phyloP scores from a whole-genome alignment of 2,888 invertebrate genomes.

The Gonocerus acuteangulatus region DNA sequence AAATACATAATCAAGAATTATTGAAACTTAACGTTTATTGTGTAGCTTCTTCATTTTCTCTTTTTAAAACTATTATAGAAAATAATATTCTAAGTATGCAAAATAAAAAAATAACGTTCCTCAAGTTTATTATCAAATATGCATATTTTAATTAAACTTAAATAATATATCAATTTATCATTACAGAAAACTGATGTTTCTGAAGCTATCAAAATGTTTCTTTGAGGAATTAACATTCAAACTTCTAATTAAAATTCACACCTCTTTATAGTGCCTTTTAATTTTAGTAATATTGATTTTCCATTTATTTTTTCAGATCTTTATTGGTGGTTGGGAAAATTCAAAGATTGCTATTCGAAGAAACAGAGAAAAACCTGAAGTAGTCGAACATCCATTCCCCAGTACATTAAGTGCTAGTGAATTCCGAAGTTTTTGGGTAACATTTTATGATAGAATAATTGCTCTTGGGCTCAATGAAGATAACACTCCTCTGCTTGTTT shows the following conservation, averaged over 20 bases:
- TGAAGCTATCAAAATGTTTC: not conserved
- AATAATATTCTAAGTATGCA: not conserved
- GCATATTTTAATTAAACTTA: no score
- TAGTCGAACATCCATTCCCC: slow-evolving; percentile 61
- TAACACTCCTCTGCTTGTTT: slow-evolving; percentile 48
- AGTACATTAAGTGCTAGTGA: slow-evolving; percentile 64
- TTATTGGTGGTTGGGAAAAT: slow-evolving; percentile 85
- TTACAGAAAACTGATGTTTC: not conserved
- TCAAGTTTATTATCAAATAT: no score
- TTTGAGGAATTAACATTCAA: no score
- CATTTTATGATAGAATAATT: slow-evolving; percentile 57
- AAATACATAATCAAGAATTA: not conserved
- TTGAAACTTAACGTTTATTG: not conserved
- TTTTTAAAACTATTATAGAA: slow-evolving; percentile 1
- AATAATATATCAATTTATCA: not conserved
- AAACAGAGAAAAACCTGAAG: slow-evolving; percentile 68
- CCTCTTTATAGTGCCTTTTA: no score
- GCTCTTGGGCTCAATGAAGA: slow-evolving; percentile 50
- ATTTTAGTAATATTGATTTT: no score
- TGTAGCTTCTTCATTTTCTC: not conserved
- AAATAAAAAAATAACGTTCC: no score
- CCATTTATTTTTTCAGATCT: no score
- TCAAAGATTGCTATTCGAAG: slow-evolving; percentile 73
- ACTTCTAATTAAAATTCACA: no score
- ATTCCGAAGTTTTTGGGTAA: slow-evolving; percentile 76